Evolutionary conservation across 2,113 vertebrate genomes (phyloP), one percentile per base, ranked within the genome.

Genomic region (Romanogobio albipinnatus): DNA sequence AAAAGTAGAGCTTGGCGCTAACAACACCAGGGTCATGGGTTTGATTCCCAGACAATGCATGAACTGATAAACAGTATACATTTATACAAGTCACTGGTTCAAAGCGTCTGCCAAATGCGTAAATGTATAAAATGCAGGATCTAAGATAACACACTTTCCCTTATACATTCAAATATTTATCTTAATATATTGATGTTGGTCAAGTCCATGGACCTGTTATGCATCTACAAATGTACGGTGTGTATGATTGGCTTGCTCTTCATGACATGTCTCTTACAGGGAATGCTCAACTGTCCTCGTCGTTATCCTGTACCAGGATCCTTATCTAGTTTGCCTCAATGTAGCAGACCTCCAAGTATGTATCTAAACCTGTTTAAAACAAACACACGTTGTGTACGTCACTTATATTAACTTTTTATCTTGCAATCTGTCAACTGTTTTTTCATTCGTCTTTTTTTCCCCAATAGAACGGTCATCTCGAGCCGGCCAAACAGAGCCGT

Each of bases 301-400:
- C 93, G 92, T 84, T 94, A 94, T 86, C 94, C 95, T 53, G 95
- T 95, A 86, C 87, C 94, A 8, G 93, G 94, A 68, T 92, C 93
- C 43, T 89, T 95, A 22, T 90, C 94, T 1, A 93, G 92, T 85
- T 81, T 95, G 22, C 94, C 94, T 5, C 93, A 91, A 49, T 77
- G 90, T 83, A 88, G 76, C 78, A 92, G 90, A 61, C 87, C 89
- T 11, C 62, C 91, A 86, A 94, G 96, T 98, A 91, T 93, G 82
- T 79, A 66, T 24, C 29, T 13, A 5, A 73, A 36, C 9, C 53
- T 53, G 4, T 14, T 49, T 47, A 36, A 45, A 36, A 51, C 53
- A 45, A 49, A 51, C 29, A 64, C 36, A 53, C 5, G 53, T 62
- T 33, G 0, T 53, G 45, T 73, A 19, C 51, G 3, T 58, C 13